Percentiles rank a stretch among this genome's conserved stretches.
Conservation (phyloP, 1,140 invertebrate species). For the Meteorus sp. region DNA sequence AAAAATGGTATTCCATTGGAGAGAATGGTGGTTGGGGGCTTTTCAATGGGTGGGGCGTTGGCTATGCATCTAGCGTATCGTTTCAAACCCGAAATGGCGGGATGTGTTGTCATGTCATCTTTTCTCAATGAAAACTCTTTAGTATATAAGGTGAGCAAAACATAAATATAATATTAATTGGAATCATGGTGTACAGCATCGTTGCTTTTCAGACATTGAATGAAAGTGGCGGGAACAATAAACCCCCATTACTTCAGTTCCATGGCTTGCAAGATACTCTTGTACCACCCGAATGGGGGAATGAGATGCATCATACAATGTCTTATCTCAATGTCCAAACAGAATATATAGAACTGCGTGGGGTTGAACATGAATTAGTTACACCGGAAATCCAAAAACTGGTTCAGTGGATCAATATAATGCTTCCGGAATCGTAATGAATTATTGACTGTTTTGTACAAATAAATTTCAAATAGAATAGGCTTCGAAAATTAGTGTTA, state of each 20-base stretch:
- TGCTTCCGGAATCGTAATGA: constrained; percentile 44
- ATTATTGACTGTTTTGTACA: no score
- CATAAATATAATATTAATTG: background rate
- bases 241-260: constrained; percentile 47
- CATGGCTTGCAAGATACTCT: constrained; percentile 58
- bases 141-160: constrained; percentile 60
- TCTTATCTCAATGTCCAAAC: constrained; percentile 56
- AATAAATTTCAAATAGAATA: no score
- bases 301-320: constrained; percentile 56
- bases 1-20: constrained; percentile 64
- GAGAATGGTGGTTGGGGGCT: constrained; percentile 72
- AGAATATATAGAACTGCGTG: constrained; percentile 56
- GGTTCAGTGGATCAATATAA: constrained; percentile 58
- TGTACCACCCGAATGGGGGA: constrained; percentile 61
- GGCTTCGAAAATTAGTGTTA: no score
- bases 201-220: constrained; percentile 33
- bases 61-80: constrained; percentile 69
- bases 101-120: constrained; percentile 71
- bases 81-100: constrained; percentile 65
- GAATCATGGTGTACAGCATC: no score
- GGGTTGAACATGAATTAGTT: constrained; percentile 62
- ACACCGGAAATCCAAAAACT: constrained; percentile 56
- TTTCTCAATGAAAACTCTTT: constrained; percentile 71
- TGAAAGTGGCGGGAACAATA: constrained; percentile 9
- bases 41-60: constrained; percentile 77